Conservation (phyloP, 2,113 vertebrate genomes). For the Phrynosoma blainvillii region DNA sequence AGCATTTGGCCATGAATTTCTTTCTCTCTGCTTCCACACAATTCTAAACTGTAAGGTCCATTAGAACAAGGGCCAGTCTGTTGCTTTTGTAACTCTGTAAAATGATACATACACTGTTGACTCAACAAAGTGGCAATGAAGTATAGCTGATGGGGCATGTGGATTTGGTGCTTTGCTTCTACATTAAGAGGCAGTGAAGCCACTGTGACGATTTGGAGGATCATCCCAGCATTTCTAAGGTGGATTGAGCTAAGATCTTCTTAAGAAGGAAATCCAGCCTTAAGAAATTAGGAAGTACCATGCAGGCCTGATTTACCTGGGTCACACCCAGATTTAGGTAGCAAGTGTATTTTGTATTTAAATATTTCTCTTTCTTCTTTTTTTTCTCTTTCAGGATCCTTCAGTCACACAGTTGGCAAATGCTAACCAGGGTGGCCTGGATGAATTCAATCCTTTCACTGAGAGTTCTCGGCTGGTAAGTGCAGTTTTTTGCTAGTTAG, state of each 20-base stretch:
- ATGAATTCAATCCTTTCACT: conserved; percentile 92
- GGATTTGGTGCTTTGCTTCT: neutral
- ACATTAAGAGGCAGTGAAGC: neutral
- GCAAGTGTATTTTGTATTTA: neutral
- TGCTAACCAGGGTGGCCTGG: conserved; percentile 68
- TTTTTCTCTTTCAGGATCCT: conserved; percentile 81
- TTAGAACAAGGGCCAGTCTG: neutral
- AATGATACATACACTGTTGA: neutral
- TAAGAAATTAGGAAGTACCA: neutral
- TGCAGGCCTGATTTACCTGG: neutral
- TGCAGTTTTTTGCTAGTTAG: neutral
- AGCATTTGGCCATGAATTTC: neutral
- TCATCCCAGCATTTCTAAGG: too few relatives aligned
- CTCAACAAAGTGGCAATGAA: neutral
- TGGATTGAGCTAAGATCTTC: neutral
- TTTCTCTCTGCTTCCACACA: neutral
- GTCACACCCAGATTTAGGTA: neutral
- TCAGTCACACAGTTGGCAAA: conserved; percentile 89
- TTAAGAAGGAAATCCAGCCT: neutral
- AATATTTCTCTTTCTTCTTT: neutral
- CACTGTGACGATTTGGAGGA: neutral
- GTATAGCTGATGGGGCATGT: neutral
- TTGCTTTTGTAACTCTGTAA: neutral
- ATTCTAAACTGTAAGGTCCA: neutral
- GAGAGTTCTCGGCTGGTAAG: conserved; percentile 79